Evolutionary conservation across 2,113 vertebrate species (phyloP).

Genomic region (Saccopteryx leptura): DNA sequence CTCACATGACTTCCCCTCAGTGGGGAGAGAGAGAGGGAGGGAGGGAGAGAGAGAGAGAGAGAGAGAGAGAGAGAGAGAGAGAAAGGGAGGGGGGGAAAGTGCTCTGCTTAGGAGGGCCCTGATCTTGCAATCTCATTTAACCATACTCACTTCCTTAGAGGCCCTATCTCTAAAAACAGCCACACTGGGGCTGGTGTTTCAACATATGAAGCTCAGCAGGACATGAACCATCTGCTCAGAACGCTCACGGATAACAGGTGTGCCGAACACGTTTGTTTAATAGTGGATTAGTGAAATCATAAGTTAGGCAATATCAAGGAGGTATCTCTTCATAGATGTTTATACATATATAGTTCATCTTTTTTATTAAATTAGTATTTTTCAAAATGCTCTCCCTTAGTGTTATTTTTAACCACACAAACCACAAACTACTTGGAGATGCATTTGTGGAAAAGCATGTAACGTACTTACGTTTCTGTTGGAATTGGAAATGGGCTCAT

Average conservation of each 20-base stretch:
- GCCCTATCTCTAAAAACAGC: neutral
- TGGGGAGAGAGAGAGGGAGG: neutral
- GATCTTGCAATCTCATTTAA: neutral
- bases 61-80: neutral
- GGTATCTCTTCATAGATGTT: neutral
- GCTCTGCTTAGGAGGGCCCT: neutral
- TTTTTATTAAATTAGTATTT: neutral
- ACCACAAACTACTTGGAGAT: neutral
- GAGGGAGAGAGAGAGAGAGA: neutral
- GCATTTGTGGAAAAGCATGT: neutral
- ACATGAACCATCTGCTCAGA: neutral
- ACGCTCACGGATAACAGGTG: neutral
- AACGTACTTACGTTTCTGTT: constrained; percentile 86
- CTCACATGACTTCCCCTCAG: neutral
- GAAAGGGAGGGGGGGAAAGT: neutral
- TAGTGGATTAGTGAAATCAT: neutral
- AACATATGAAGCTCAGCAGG: too few species aligned
- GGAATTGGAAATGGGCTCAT: constrained; percentile 82
- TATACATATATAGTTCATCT: neutral
- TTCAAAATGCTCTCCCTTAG: neutral
- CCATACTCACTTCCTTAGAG: neutral
- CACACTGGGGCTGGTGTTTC: neutral
- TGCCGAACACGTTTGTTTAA: neutral
- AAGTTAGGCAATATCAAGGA: neutral
- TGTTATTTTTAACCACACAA: neutral